These are phyloP conservation scores for Drosophila auraria DNA, from an alignment of 1,140 invertebrate species.

Conservation along the genomic window DNA sequence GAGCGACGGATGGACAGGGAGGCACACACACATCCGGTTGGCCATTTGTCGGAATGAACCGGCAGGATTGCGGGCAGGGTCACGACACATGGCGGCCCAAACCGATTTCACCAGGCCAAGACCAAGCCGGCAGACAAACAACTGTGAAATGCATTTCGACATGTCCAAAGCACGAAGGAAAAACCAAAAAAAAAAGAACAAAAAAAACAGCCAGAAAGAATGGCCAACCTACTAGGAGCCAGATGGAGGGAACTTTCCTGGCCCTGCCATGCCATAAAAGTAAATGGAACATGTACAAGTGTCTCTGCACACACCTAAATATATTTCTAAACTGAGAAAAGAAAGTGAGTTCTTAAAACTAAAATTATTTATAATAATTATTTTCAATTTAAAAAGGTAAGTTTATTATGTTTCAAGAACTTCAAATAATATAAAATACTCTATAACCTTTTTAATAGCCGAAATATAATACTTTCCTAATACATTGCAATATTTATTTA, in stretches of 20 bases:
- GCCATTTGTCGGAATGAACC: constrained; percentile 81
- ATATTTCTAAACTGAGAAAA: not conserved
- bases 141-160: constrained; percentile 79
- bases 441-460: no score
- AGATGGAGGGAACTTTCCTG: constrained; percentile 10
- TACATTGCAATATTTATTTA: no score
- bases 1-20: not conserved
- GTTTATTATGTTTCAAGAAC: not conserved
- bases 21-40: constrained; percentile 57
- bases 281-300: constrained; percentile 71
- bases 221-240: constrained; percentile 16
- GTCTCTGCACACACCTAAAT: constrained; percentile 21
- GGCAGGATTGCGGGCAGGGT: constrained; percentile 77
- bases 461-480: no score
- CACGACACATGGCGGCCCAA: constrained; percentile 57
- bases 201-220: constrained; percentile 5
- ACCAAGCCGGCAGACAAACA: constrained; percentile 63
- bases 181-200: not conserved
- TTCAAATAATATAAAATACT: not conserved
- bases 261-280: constrained; percentile 70
- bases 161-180: constrained; percentile 45
- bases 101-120: constrained; percentile 25
- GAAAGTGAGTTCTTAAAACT: not conserved
- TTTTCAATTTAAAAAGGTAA: accelerated
- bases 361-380: not conserved